A percentile compares a stretch with the other conserved stretches of the same genome.
phyloP scores from a whole-genome alignment of 2,888 invertebrate genomes.

The Drosophila villosipedis region DNA sequence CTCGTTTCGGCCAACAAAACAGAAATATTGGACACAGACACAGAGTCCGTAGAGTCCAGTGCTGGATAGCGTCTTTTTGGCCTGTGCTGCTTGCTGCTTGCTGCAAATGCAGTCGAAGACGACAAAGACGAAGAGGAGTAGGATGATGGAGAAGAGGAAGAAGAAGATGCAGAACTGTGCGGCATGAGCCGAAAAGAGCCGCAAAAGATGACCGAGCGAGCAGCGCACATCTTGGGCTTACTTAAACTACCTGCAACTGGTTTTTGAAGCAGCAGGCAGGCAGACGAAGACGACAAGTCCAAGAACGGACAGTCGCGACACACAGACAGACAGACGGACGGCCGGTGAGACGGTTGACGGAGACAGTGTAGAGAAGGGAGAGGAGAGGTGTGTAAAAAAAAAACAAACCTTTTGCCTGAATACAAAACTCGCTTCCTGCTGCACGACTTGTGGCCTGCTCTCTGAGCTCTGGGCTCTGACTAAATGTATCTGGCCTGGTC shows the following conservation, averaged over 20 bases:
- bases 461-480: constrained; percentile 23
- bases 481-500: constrained; percentile 24
- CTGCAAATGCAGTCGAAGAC: constrained; percentile 23
- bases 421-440: constrained; percentile 78
- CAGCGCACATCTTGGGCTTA: constrained; percentile 65
- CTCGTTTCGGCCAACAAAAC: constrained; percentile 51
- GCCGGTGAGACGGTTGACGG: neutral
- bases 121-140: neutral
- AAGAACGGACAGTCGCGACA: constrained; percentile 47
- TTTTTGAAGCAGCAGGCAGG: constrained; percentile 66
- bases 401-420: constrained; percentile 70
- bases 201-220: constrained; percentile 67
- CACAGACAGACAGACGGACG: constrained; percentile 18
- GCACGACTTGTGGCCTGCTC: constrained; percentile 68
- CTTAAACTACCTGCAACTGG: constrained; percentile 84
- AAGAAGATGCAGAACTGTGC: constrained; percentile 31
- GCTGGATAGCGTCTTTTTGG: constrained; percentile 21
- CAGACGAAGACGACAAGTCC: constrained; percentile 62
- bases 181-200: constrained; percentile 60
- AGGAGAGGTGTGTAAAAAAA: constrained; percentile 34
- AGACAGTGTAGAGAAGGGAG: neutral
- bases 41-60: constrained; percentile 41
- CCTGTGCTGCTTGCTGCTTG: constrained; percentile 34
- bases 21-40: constrained; percentile 45
- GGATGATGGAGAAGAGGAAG: constrained; percentile 13